Evolutionary conservation across 1,140 invertebrate genomes (phyloP), one percentile per base, ranked within the genome.

Genomic region (Goniozus legneri): DNA sequence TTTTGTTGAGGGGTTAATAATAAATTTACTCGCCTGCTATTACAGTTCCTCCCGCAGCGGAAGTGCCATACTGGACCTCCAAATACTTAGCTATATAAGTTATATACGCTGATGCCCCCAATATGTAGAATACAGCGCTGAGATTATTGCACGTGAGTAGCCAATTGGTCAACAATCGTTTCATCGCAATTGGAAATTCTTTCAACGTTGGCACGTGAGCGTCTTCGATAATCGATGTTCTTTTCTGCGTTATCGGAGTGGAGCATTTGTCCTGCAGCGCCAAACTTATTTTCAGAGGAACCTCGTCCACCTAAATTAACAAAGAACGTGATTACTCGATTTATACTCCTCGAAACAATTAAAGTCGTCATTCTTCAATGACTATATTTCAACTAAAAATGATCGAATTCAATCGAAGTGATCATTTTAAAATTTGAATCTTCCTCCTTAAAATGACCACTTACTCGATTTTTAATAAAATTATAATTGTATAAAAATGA

Each of bases 41-140:
- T 18, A 84, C 69, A 7, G 80, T 84, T 12, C 84, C 84, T 34
- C 70, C 71, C 8, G 82, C 80, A 7, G 85, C 76, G 0, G 81
- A 79, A 41, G 79, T 80, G 53, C 80, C 73, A 50, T 84, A 89
- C 54, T 86, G 82, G 3, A 84, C 78, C 68, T 88, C 85, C 52
- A 88, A 77, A 56, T 87, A 88, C 57, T 86, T 87, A 4, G 83
- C 81, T 52, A 86, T 69, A 56, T 82, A 88, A 2, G 84, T 86
- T 52, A 84, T 81, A 44, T 85, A 87, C 0, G 83, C 84, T 4
- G 82, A 77, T 4, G 81, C 78, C 3, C 85, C 84, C 33, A 87
- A 70, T 10, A 87, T 75, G 44, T 82, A 82, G 51, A 83, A 83
- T 3, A 83, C 77, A 0, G 63, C 79, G 37, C 80, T 78, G 0